Evolutionary conservation across 37 sponge, comb jelly and placozoan species (phyloP).

Genomic region (Diacarnus erythraeanus): DNA sequence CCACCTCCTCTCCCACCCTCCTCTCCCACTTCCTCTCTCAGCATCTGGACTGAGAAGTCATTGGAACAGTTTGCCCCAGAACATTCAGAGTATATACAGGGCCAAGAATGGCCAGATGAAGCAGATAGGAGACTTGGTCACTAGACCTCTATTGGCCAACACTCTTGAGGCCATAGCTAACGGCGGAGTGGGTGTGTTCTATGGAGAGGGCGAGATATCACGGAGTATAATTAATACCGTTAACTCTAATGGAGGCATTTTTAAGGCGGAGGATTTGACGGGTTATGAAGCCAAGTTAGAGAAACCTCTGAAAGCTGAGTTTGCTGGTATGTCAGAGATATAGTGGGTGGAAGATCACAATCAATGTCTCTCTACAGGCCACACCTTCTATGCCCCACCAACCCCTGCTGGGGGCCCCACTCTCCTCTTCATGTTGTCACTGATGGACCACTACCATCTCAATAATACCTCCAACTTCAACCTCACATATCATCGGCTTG

Average conservation of each 20-base stretch:
- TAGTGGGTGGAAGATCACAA: neutral
- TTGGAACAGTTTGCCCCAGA: neutral
- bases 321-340: slow-evolving; percentile 30
- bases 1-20: neutral
- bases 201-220: slow-evolving; percentile 50
- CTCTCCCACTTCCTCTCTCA: neutral
- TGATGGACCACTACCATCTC: slow-evolving; percentile 52
- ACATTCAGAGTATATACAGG: neutral
- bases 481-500: slow-evolving; percentile 68
- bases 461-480: slow-evolving; percentile 1
- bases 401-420: slow-evolving; percentile 76
- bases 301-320: slow-evolving; percentile 24
- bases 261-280: slow-evolving; percentile 60
- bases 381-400: slow-evolving; percentile 55
- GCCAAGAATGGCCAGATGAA: slow-evolving; percentile 4
- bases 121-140: slow-evolving; percentile 53
- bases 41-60: neutral
- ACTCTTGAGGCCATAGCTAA: slow-evolving; percentile 52
- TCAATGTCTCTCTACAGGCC: slow-evolving; percentile 3
- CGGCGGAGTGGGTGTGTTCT: slow-evolving; percentile 48
- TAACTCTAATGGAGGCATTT: slow-evolving; percentile 50
- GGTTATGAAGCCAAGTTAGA: slow-evolving; percentile 40
- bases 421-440: slow-evolving; percentile 68
- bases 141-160: slow-evolving; percentile 44
- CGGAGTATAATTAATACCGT: slow-evolving; percentile 40